Conservation (phyloP, 2,888 invertebrate species). For the Perdita meconis region DNA sequence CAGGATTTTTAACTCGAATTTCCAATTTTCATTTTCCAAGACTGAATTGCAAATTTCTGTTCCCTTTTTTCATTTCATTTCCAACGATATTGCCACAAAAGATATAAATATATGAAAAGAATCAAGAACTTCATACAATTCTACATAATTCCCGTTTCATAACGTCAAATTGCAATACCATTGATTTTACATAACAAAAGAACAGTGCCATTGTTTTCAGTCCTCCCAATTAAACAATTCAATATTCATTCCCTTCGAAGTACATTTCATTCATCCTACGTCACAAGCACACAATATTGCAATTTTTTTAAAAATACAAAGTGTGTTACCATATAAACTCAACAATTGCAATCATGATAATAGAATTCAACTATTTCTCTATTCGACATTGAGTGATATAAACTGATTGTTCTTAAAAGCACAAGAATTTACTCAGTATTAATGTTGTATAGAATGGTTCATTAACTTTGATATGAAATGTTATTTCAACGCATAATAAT, state of each 20-base stretch:
- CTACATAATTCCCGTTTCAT: slow-evolving; percentile 20
- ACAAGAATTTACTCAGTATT: background rate
- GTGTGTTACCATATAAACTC: too few relatives aligned
- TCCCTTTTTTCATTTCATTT: slow-evolving; percentile 6
- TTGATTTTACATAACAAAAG: background rate
- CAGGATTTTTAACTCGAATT: too few relatives aligned
- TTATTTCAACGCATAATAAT: too few relatives aligned
- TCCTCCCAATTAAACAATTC: slow-evolving; percentile 11
- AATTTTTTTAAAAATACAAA: background rate
- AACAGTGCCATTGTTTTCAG: background rate
- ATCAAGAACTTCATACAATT: slow-evolving; percentile 18
- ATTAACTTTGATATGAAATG: background rate
- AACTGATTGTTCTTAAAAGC: background rate
- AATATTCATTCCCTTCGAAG: background rate
- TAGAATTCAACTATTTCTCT: too few relatives aligned
- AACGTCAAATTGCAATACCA: background rate
- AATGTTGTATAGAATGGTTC: background rate
- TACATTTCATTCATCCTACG: too few relatives aligned
- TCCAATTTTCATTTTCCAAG: background rate
- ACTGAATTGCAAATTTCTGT: slow-evolving; percentile 5
- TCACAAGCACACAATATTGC: background rate
- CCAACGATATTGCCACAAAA: background rate
- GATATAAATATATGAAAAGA: background rate
- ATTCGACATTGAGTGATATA: background rate
- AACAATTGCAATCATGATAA: too few relatives aligned